Base-by-base conservation (phyloP, 2,888 invertebrate genomes). In the Pterobdella sp. region DNA sequence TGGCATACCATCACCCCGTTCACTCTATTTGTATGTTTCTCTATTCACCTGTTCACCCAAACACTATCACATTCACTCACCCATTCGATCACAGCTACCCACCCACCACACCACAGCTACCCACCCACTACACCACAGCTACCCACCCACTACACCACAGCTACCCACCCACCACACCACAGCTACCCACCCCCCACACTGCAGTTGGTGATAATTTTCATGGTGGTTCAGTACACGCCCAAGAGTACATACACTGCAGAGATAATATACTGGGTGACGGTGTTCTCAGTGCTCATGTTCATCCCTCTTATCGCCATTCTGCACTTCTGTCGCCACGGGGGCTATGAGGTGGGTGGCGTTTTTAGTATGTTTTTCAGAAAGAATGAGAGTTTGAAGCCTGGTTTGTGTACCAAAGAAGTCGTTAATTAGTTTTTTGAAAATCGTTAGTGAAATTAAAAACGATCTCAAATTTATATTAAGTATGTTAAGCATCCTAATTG, bases 221-320 rank as follows among this genome's bases (percentile, higher is more conserved):
- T 63, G 69, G 68, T 66, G 2, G 34, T 70, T n/a, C 69, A 74
- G 22, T 56, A 74, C 64, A 26, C 31, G 36, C 72, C 69, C 7
- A 32, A 67, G n/a, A 74, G 52, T 18, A 36, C 74, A 18, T 71
- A 71, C 56, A 73, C 72, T 29, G 81, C 82, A 1, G 76, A 80
- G 49, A 79, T 76, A 36, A 65, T 84, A 0, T 83, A 82, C 18
- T 83, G 84, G 83, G 64, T 82, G 29, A 81, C 84, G n/a, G 80
- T 80, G 18, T 73, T 81, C 74, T 81, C 81, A 65, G 81, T 82
- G 1, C 76, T 84, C 42, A 32, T 79, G 14, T 78, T 80, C 72
- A 80, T 82, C 2, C 74, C 77, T 14, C 79, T 80, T 79, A 81
- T 81, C 74, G 42, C 81, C 14, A 77, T 78, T 72, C 78, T 80